A percentile compares a stretch with the other conserved stretches of the same genome.
phyloP scores from a whole-genome alignment of 2,113 vertebrate species.

The Okapia johnstoni region DNA sequence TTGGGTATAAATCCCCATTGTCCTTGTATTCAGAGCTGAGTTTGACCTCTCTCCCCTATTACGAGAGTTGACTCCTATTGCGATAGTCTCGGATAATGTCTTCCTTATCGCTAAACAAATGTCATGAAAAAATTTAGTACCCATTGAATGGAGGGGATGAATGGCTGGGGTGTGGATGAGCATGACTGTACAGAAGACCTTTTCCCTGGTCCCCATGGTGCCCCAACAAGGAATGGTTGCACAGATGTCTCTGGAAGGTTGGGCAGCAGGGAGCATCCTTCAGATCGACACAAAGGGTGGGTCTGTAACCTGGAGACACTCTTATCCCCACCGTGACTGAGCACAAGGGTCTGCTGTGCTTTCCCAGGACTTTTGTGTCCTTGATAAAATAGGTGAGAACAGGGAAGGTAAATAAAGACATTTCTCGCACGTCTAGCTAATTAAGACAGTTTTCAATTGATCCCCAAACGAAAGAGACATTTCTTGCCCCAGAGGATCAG shows the following conservation, averaged over 20 bases:
- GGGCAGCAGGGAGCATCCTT: not conserved
- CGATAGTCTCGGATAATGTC: not conserved
- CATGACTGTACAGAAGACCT: not conserved
- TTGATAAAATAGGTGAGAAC: not conserved
- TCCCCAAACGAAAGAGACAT: not conserved
- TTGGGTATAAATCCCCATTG: not conserved
- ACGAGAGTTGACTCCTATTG: not conserved
- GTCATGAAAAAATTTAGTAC: not conserved
- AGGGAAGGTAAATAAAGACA: not conserved
- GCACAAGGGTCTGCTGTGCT: not conserved
- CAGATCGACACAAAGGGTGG: rapidly evolving
- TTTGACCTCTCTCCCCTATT: not conserved
- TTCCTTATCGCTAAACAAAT: not conserved
- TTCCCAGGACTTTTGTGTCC: not conserved
- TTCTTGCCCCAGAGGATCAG: not conserved
- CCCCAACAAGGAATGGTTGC: no score
- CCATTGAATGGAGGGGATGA: not conserved
- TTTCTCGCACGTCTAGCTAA: not conserved
- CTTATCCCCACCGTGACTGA: not conserved
- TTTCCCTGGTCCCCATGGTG: rapidly evolving
- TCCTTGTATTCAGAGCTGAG: not conserved
- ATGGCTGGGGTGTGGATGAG: not conserved
- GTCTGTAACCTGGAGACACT: not conserved
- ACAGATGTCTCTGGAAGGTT: not conserved
- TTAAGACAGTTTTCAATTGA: not conserved